Evolutionary conservation across 2,888 invertebrate genomes (phyloP).

Genomic region (Melieria omissa): DNA sequence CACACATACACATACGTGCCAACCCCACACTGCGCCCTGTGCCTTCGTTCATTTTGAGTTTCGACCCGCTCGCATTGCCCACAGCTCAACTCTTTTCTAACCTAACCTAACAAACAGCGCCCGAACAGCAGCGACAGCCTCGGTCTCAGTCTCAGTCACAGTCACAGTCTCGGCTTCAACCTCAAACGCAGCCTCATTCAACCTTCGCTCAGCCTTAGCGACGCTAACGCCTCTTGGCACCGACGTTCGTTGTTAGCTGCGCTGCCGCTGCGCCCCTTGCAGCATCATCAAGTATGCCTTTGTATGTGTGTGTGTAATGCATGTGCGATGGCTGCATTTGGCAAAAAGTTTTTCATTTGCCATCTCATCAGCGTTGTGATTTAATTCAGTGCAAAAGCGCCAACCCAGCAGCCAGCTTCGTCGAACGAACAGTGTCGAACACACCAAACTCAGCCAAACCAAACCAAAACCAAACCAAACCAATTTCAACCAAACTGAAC

Average conservation of each 20-base stretch:
- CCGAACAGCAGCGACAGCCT: background rate
- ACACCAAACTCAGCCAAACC: constrained; percentile 26
- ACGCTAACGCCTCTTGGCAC: constrained; percentile 23
- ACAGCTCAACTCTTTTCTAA: background rate
- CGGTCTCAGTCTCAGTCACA: constrained; percentile 40
- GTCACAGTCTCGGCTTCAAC: background rate
- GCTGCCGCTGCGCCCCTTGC: background rate
- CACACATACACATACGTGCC: constrained; percentile 27
- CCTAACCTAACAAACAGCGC: background rate
- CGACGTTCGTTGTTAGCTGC: background rate
- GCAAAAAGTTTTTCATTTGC: constrained; percentile 59
- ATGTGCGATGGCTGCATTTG: background rate
- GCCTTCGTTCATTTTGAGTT: background rate
- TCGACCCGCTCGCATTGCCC: background rate
- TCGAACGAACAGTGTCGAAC: background rate
- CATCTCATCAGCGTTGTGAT: constrained; percentile 63
- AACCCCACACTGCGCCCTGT: background rate
- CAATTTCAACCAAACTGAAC: constrained; percentile 44
- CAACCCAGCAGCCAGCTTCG: constrained; percentile 7
- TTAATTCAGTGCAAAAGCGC: constrained; percentile 48
- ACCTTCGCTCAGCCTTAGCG: background rate
- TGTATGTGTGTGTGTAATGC: background rate
- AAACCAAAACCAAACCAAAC: constrained; percentile 35
- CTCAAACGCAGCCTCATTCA: background rate
- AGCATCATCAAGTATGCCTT: too few species aligned